These are phyloP conservation scores for Lysiphlebus fabarum DNA, from an alignment of 1,140 invertebrate genomes.

Conservation along the genomic window DNA sequence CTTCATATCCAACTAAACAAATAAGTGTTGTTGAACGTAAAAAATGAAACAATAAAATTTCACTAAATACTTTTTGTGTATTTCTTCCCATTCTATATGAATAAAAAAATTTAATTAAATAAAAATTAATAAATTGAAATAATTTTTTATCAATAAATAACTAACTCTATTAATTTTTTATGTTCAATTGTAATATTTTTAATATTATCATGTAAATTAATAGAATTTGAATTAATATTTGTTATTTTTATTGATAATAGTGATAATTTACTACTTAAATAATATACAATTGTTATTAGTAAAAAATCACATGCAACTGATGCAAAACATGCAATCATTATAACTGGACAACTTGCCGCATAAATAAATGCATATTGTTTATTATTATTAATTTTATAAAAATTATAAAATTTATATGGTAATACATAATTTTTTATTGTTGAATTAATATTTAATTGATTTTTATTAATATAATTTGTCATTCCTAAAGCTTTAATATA, in stretches of 20 bases:
- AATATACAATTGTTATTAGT: constrained; percentile 33
- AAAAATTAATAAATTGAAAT: no score
- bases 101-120: background rate
- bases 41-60: constrained; percentile 24
- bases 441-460: background rate
- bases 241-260: constrained; percentile 37
- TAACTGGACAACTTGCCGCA: no score
- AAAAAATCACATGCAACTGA: no score
- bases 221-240: constrained; percentile 26
- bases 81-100: constrained; percentile 40
- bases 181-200: constrained; percentile 32
- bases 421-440: no score
- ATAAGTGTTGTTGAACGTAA: constrained; percentile 33
- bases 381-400: no score
- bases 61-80: constrained; percentile 36
- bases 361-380: no score
- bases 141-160: no score
- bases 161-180: constrained; percentile 38
- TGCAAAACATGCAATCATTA: no score
- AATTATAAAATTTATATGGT: no score
- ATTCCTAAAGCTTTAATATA: background rate
- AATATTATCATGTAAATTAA: constrained; percentile 27
- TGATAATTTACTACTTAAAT: constrained; percentile 42
- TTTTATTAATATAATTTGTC: background rate
- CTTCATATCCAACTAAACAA: constrained; percentile 44